These are phyloP conservation scores for Achroia grisella DNA, from an alignment of 1,140 invertebrate species.

Conservation along the genomic window DNA sequence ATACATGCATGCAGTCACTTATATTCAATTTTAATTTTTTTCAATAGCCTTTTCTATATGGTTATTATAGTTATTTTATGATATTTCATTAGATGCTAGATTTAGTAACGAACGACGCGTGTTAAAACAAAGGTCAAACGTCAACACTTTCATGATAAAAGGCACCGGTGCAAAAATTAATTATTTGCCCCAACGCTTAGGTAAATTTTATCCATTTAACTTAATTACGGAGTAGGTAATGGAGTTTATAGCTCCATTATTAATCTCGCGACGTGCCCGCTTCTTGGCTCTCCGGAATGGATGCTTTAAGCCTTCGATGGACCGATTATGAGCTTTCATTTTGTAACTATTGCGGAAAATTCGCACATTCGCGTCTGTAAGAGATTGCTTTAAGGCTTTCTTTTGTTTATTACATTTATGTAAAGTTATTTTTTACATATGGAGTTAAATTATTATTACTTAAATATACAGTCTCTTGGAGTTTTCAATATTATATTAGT, in stretches of 20 bases:
- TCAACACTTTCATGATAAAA: conserved; percentile 18
- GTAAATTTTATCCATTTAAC: conserved; percentile 57
- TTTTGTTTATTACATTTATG: too few species aligned
- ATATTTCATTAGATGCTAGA: background rate
- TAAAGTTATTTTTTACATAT: too few species aligned
- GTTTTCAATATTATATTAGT: too few species aligned
- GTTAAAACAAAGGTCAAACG: conserved; percentile 4
- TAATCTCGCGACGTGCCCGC: conserved; percentile 45
- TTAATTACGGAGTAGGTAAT: conserved; percentile 59
- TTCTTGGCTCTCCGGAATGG: conserved; percentile 18
- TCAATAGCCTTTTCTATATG: too few species aligned
- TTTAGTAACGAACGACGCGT: background rate
- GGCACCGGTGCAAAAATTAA: conserved; percentile 39
- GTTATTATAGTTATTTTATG: background rate
- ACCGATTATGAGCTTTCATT: conserved; percentile 22
- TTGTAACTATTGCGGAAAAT: conserved; percentile 6
- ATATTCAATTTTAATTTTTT: too few species aligned
- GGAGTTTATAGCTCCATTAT: conserved; percentile 57
- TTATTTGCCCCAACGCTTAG: conserved; percentile 42
- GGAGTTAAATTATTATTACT: too few species aligned
- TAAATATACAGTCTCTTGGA: too few species aligned
- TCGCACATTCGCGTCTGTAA: too few species aligned
- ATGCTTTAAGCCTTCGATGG: conserved; percentile 16
- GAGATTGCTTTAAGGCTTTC: too few species aligned
- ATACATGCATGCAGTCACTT: too few species aligned